Base-by-base conservation (phyloP, 2,888 invertebrate species). In the Athripsodes cinereus region DNA sequence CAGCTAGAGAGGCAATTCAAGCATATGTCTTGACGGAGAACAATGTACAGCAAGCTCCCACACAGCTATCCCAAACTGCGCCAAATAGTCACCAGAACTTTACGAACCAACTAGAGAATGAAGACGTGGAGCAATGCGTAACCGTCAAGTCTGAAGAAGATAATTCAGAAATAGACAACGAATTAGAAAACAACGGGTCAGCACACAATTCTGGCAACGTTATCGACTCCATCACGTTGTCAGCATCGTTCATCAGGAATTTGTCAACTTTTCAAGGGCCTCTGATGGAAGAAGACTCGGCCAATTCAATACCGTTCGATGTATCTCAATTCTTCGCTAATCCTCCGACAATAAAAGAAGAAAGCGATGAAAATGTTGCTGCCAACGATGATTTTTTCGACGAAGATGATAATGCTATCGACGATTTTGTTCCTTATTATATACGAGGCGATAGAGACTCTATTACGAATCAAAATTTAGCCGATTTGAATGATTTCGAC, bases 381-480 rank as follows among this genome's bases (percentile, higher is more conserved):
- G n/a, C 18, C 6, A n/a, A 1, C 2, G 44, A 26, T 22, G 31
- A 77, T 64, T 72, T 71, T 35, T 74, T 74, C 57, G 59, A 75
- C 5, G 76, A 76, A 65, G 74, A 71, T 58, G 78, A 78, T 53
- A 77, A 78, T 55, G 77, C 77, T 0, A 75, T 76, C 34, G 78
- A 72, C 53, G 71, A 78, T 21, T 78, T 71, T 61, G 74, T 76
- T 20, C 74, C 77, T 1, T 78, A 74, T 54, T 78, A 77, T 66
- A 44, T 62, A 35, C 49, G 47, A 22, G 50, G 51, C 48, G 58
- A 44, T 57, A 68, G 69, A 46, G 69, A 69, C 21, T 80, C 82
- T 0, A 78, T 83, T 1, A 75, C 76, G 66, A 78, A 80, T 50
- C 82, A 83, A 64, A 83, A 82, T 64, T 66, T 82, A 62, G 81